phyloP scores from a whole-genome alignment of 1,140 invertebrate species.

The Sycobia sp. region DNA sequence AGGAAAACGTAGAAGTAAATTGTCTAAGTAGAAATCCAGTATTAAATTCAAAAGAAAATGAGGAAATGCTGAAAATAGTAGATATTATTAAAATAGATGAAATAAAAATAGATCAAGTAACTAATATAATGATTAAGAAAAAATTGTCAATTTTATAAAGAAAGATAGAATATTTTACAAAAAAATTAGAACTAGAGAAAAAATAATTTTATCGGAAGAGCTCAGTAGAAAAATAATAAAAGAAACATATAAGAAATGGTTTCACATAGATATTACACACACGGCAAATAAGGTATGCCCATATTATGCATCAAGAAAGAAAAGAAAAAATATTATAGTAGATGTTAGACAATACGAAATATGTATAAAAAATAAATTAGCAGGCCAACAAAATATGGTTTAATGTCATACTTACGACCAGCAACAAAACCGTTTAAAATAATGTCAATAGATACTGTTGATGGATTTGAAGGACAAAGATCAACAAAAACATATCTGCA shows the following conservation, averaged over 20 bases:
- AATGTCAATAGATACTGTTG: conserved; percentile 49
- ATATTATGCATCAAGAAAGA: conserved; percentile 27
- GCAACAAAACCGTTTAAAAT: conserved; percentile 49
- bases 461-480: conserved; percentile 43
- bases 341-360: conserved; percentile 22
- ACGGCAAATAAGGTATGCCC: conserved; percentile 23
- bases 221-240: background rate
- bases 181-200: conserved; percentile 30
- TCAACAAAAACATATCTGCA: conserved; percentile 49
- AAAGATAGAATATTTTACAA: conserved; percentile 35
- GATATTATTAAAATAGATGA: background rate
- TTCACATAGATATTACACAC: conserved; percentile 9
- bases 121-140: conserved; percentile 5
- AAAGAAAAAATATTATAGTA: conserved; percentile 13
- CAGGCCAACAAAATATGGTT: conserved; percentile 27
- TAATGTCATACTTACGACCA: conserved; percentile 39
- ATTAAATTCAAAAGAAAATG: background rate
- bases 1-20: conserved; percentile 33
- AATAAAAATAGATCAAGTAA: background rate
- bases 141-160: conserved; percentile 39
- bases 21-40: conserved; percentile 3
- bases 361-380: conserved; percentile 37
- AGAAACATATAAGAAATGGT: background rate
- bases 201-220: conserved; percentile 6
- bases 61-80: too few species aligned